Conservation (phyloP, 2,113 vertebrate genomes). For the Lophotis ruficrista region DNA sequence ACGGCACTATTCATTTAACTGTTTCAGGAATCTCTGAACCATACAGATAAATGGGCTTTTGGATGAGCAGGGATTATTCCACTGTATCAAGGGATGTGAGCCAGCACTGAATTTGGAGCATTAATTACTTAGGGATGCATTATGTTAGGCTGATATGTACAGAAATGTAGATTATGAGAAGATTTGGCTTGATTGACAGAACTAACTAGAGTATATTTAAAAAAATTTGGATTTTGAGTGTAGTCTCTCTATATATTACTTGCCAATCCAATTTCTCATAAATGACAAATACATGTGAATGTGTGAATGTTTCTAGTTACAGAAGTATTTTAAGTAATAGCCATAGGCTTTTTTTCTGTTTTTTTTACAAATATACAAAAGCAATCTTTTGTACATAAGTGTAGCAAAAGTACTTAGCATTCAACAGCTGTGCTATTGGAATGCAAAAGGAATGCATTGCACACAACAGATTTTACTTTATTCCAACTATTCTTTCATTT, state of each 20-base stretch:
- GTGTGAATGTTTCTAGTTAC: background rate
- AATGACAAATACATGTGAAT: background rate
- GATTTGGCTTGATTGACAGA: background rate
- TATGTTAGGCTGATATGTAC: background rate
- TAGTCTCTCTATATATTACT: background rate
- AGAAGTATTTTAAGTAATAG: background rate
- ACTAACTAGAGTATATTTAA: background rate
- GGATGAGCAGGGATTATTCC: background rate
- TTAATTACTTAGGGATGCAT: background rate
- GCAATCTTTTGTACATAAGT: background rate
- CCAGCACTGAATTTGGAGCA: background rate
- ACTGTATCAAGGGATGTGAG: background rate
- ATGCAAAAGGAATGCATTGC: background rate
- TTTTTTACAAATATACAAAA: background rate
- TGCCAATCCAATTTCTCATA: background rate
- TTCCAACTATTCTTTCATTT: background rate
- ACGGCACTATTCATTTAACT: rapidly evolving
- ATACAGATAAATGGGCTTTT: background rate
- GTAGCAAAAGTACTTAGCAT: background rate
- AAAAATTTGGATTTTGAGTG: background rate
- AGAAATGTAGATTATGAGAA: background rate
- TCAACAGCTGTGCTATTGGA: background rate
- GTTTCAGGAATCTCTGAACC: background rate
- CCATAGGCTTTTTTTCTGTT: background rate
- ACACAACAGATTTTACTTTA: background rate